phyloP scores from a whole-genome alignment of 1,140 invertebrate genomes.

The Drosophila insularis region DNA sequence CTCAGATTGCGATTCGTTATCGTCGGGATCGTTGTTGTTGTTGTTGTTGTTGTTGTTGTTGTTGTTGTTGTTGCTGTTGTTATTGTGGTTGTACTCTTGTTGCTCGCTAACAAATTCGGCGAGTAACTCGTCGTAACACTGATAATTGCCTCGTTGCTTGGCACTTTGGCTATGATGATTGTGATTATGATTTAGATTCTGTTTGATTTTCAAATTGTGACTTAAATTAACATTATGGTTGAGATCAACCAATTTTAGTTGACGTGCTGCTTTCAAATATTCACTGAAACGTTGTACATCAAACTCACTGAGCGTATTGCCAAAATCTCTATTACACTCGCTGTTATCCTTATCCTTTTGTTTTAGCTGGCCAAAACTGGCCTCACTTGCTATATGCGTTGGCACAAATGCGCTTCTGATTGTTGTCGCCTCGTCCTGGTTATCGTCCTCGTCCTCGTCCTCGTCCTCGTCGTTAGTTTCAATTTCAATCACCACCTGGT shows the following conservation, averaged over 20 bases:
- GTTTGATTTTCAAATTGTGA: slow-evolving; percentile 15
- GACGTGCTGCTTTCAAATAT: slow-evolving; percentile 61
- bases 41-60: too few relatives aligned
- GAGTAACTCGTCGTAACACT: slow-evolving; percentile 77
- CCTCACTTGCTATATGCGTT: slow-evolving; percentile 17
- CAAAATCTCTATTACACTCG: slow-evolving; percentile 5
- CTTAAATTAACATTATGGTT: background rate
- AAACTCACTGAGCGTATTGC: slow-evolving; percentile 60
- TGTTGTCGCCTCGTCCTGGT: slow-evolving; percentile 17
- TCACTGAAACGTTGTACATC: slow-evolving; percentile 72
- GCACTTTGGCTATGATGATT: slow-evolving; percentile 2
- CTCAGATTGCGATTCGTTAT: slow-evolving; percentile 10
- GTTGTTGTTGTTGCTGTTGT: slow-evolving; percentile 28
- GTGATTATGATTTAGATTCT: slow-evolving; percentile 12
- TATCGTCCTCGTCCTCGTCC: slow-evolving; percentile 23
- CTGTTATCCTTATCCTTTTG: background rate
- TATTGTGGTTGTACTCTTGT: slow-evolving; percentile 36
- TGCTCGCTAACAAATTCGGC: slow-evolving; percentile 71
- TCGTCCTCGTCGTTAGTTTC: slow-evolving; percentile 45
- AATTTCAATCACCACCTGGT: slow-evolving; percentile 72
- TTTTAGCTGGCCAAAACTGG: background rate
- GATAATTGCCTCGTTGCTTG: slow-evolving; percentile 40
- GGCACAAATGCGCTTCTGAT: slow-evolving; percentile 61
- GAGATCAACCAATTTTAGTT: slow-evolving; percentile 51
- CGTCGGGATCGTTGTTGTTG: slow-evolving; percentile 4